These are phyloP conservation scores for Ornithoptera priamus DNA, from an alignment of 2,888 invertebrate species.

Conservation along the genomic window DNA sequence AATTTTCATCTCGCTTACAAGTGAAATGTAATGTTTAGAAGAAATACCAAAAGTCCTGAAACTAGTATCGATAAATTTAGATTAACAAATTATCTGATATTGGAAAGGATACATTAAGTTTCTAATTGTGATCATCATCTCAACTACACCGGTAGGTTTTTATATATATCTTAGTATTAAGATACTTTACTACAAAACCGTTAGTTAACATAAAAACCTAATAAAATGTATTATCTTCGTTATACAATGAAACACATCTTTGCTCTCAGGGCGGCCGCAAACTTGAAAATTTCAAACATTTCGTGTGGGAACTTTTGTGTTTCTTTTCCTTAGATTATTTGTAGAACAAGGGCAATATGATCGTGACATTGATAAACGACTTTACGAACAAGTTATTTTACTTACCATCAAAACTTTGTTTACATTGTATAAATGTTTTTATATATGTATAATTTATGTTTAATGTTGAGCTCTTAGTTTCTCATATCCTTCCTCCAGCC, in stretches of 20 bases:
- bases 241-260: constrained; percentile 21
- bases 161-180: neutral
- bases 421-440: neutral
- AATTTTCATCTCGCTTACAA: too few species aligned
- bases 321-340: constrained; percentile 11
- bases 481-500: neutral
- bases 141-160: too few species aligned
- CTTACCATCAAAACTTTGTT: neutral
- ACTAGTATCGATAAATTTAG: too few species aligned
- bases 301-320: constrained; percentile 14
- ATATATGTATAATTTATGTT: neutral
- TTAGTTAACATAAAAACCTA: neutral
- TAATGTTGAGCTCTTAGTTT: neutral
- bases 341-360: constrained; percentile 12
- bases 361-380: constrained; percentile 12
- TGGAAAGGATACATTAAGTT: too few species aligned
- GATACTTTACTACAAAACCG: neutral
- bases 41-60: too few species aligned
- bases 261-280: constrained; percentile 7
- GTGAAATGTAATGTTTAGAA: too few species aligned
- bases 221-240: constrained; percentile 14
- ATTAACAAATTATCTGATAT: too few species aligned
- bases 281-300: constrained; percentile 19
- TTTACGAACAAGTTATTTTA: neutral
- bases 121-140: too few species aligned